Evolutionary conservation across 2,888 invertebrate genomes (phyloP), one percentile per base, ranked within the genome.

Genomic region (Julus scandinavius): DNA sequence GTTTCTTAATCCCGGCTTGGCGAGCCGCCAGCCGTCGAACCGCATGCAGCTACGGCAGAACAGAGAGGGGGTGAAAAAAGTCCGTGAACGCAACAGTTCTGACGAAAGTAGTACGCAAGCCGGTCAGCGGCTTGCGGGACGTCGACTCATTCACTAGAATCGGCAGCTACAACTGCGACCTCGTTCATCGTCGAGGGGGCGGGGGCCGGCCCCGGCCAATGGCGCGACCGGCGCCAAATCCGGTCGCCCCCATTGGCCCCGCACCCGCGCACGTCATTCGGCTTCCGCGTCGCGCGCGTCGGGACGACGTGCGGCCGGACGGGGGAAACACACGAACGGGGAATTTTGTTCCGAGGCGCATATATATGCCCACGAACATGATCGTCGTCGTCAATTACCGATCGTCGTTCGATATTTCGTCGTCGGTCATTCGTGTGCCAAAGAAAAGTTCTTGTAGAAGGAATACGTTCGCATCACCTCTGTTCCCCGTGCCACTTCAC

Each of bases 351-450:
- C 50, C 9, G 50, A 50, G 50, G 58, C 0, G 58, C 58, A 58
- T 58, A 58, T 15, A 58, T 15, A 58, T 17, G 58, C 15, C 58
- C 15, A 1, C 9, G 11, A 15, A 11, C 58, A 58, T 58, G 58
- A 58, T 58, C 58, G 15, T 17, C 58, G 17, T 11, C 58, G 58
- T 58, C 58, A 58, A 58, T 58, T 58, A 58, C 58, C 58, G 58
- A 58, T 58, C 58, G 58, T 58, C 15, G 58, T 15, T 58, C 58
- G 58, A 58, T 58, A 58, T 58, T 58, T 58, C 58, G 58, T 58
- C 58, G 58, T 58, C 58, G 58, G 50, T 50, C 50, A 50, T 15
- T 58, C 29, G 29, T 4, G 58, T 58, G 58, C 58, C 58, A 58
- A 58, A 58, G 15, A 29, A 29, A 29, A 29, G 15, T 15, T 11